Evolutionary conservation across 2,888 invertebrate species (phyloP), one percentile per base, ranked within the genome.

Genomic region (Junonia oenone): DNA sequence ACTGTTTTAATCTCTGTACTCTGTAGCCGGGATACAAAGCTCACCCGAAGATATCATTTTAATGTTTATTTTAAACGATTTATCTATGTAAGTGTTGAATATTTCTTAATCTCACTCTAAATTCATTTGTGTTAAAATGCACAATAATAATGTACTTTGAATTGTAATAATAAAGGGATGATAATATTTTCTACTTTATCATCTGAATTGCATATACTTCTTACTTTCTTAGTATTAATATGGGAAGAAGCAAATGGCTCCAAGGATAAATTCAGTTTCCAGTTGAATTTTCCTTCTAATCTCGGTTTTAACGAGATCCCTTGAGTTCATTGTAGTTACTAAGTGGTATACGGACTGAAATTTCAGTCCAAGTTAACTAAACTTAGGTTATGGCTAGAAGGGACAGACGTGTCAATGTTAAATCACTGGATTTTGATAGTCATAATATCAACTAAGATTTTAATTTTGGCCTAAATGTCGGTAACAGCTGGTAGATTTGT

Each of bases 281-380:
- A 38, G 43, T 43, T 48, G 45, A 19, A 49, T 37, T 49, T 29
- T 45, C 49, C 27, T 51, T 38, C 48, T 26, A 14, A 56, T 52
- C 51, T 47, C 40, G 26, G 14, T 52, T 55, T 46, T 60, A 60
- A 60, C 49, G 58, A 60, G 59, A 55, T 58, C 58, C 46, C 49
- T 38, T 11, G 49, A 55, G 54, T 51, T 59, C 53, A 56, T 55
- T 55, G 51, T 52, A 26, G 45, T 51, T 35, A 46, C 38, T 45
- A n/a, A 37, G 37, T 13, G 31, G 14, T 27, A 13, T 38, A 55
- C 26, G 26, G 9, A 19, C 46, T 33, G 53, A n/a, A 22, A 43
- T 43, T 43, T 40, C 19, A 52, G 35, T 46, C 6, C 2, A 9
- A 38, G 38, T 19, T 19, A 40, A 53, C 53, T 47, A n/a, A 45